Percentiles rank a stretch among this genome's conserved stretches.
Conservation (phyloP, 2,113 vertebrate species). For the Drymodes brunneopygia region DNA sequence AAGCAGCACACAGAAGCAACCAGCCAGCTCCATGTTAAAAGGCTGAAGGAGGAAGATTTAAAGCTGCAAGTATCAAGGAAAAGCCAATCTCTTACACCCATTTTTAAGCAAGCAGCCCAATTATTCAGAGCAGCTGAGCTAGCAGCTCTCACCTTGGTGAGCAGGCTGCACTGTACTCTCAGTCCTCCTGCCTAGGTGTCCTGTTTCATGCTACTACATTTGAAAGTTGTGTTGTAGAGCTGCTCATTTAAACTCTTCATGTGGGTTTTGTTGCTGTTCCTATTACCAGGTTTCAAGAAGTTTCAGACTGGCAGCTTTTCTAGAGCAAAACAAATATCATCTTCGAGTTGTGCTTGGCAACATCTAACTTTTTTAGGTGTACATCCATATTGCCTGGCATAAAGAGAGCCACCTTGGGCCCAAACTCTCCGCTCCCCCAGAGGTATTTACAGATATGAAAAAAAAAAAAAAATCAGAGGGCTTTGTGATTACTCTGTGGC, state of each 20-base stretch:
- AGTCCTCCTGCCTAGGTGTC: not conserved
- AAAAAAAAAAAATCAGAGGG: not conserved
- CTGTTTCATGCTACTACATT: not conserved
- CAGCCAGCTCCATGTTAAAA: accelerated
- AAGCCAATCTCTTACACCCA: not conserved
- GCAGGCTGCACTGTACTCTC: not conserved
- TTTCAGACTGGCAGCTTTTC: not conserved
- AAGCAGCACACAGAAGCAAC: too few species aligned
- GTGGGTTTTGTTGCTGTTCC: not conserved
- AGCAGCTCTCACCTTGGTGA: not conserved
- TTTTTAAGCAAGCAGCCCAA: not conserved
- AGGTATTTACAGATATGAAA: not conserved
- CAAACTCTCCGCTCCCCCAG: not conserved
- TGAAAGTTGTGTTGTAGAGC: not conserved
- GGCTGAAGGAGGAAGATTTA: not conserved
- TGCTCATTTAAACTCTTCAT: not conserved
- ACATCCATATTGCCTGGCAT: not conserved
- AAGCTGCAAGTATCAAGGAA: not conserved
- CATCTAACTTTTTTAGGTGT: not conserved
- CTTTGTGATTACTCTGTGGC: not conserved
- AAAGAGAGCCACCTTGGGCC: not conserved
- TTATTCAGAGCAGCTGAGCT: not conserved
- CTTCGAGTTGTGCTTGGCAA: not conserved
- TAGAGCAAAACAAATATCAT: not conserved
- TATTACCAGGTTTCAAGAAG: not conserved